Base-by-base conservation (phyloP, 2,888 invertebrate genomes). In the Bellardia bayeri region DNA sequence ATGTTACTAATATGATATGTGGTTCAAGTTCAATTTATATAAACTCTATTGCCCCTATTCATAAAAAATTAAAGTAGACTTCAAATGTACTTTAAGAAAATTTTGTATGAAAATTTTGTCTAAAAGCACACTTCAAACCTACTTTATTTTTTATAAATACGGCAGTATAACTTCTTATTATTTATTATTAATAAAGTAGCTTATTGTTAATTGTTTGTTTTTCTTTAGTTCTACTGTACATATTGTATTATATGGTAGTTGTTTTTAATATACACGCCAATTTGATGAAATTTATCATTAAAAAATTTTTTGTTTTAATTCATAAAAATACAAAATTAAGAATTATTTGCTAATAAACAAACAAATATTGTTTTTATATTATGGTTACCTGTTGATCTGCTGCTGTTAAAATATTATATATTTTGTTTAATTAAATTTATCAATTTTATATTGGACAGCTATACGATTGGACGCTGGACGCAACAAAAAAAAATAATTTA, bases 401-500 rank as follows among this genome's bases (percentile, higher is more conserved):
- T 72, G 54, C 54, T 42, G 37, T 72, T 81, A 72, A 82, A 23
- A 23, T 23, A 23, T 23, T 23, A 23, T 23, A 23, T 23, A 23
- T 64, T 64, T 51, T n/a, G 54, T 78, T 3, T 42, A 40, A 40
- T 42, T 40, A 30, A 49, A 30, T 54, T 63, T 30, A 63, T 63
- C 14, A 64, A 61, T 61, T 68, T 66, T 68, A 54, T 76, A 71
- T 78, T 71, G 54, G 76, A 69, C 76, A 76, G 75, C 69, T 82
- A 76, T 76, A 83, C 71, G 61, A 71, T 76, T 76, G 51, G 16
- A 51, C 61, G 75, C 37, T 16, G 16, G 69, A 33, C 54, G 9
- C 54, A 71, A 63, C 69, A 69, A 45, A 78, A 84, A 76, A 72
- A 75, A 81, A 45, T 76, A 54, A 71, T 71, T 81, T 74, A 87